Evolutionary conservation across 2,888 invertebrate genomes (phyloP), one percentile per base, ranked within the genome.

Genomic region (Steromphala cineraria): DNA sequence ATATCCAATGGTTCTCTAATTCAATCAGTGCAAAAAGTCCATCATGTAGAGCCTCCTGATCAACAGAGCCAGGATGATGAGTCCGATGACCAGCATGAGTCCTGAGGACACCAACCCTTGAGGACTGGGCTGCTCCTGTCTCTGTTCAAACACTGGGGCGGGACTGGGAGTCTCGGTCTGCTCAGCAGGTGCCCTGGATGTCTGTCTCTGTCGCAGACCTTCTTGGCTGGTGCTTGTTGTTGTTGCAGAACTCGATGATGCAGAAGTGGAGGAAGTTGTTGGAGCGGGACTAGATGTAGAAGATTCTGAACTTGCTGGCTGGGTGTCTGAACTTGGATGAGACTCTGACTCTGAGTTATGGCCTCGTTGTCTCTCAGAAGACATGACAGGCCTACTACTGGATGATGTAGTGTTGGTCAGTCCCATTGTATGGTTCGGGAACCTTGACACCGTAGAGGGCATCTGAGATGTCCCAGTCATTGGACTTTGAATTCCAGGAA

Each of bases 41-140:
- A 80, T 67, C 4, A 80, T 31, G 55, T 81, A 83, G n/a, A 86
- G 24, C 3, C 87, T 80, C 55, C 85, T 81, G 0, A 86, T 56
- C n/a, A 86, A 75, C n/a, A 87, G 78, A 0, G 84, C 10, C 0
- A 71, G 75, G 10, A 85, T 86, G 10, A 85, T 82, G 10, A 85
- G 40, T n/a, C 81, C 77, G 8, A 87, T 79, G 0, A 86, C 21
- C 19, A 86, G 76, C 55, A 88, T 86, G 17, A 86, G 75, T 0
- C 81, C 13, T 17, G 79, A 79, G 10, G 82, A 81, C 21, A 82
- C 17, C n/a, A 40, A 10, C n/a, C 71, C 7, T 56, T 56, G 71
- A 13, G 74, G 5, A 19, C 78, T 71, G 1, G 82, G 75, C 8
- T 79, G 79, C 67, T 67, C 53, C 5, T 75, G 53, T 36, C 75